These are phyloP conservation scores for Siderastrea radians DNA, from an alignment of 92 coral and sea anemone genomes.

Conservation along the genomic window DNA sequence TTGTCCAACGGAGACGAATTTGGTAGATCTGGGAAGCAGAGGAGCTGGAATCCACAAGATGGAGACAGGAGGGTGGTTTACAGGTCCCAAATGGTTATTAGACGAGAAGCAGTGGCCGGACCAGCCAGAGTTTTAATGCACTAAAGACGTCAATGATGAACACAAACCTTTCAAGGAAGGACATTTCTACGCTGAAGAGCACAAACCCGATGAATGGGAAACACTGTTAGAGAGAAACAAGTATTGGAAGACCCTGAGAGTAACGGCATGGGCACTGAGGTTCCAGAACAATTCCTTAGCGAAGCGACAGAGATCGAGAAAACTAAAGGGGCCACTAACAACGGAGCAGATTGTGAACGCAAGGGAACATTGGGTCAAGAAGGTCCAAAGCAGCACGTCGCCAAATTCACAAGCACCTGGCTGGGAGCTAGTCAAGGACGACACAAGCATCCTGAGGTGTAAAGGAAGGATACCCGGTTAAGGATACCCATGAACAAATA, in stretches of 20 bases:
- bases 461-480: constrained; percentile 47
- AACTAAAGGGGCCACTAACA: constrained; percentile 52
- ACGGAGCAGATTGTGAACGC: constrained; percentile 58
- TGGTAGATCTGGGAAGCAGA: constrained; percentile 78
- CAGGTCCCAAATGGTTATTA: constrained; percentile 64
- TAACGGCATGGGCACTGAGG: constrained; percentile 63
- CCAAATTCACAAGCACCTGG: constrained; percentile 42
- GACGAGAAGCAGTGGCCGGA: constrained; percentile 50
- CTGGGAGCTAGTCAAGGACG: constrained; percentile 35
- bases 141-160: constrained; percentile 35
- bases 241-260: constrained; percentile 60
- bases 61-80: constrained; percentile 67
- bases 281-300: constrained; percentile 53
- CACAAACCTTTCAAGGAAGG: constrained; percentile 42
- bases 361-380: constrained; percentile 50
- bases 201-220: constrained; percentile 69
- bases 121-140: constrained; percentile 39
- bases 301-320: background rate
- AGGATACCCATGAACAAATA: no score
- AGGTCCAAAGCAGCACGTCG: constrained; percentile 33
- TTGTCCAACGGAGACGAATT: constrained; percentile 74
- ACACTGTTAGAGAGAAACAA: constrained; percentile 48
- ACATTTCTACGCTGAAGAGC: constrained; percentile 7
- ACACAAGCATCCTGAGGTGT: constrained; percentile 51
- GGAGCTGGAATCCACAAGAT: constrained; percentile 69